A percentile compares a stretch with the other conserved stretches of the same genome.
These are phyloP conservation scores for Apeira syringaria DNA, from an alignment of 2,888 invertebrate genomes.

Conservation along the genomic window DNA sequence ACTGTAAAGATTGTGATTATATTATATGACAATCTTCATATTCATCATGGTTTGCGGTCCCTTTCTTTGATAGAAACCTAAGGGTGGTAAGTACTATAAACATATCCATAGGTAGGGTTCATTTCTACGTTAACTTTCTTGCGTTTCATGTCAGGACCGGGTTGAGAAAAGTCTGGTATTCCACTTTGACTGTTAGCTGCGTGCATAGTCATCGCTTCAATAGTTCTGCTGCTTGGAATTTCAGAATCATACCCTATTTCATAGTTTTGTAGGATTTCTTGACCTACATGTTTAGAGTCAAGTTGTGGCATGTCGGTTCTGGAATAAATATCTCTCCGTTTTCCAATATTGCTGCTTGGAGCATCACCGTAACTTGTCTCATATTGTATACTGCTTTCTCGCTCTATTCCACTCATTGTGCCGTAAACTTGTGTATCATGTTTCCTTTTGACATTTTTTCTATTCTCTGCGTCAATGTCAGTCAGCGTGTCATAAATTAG, in stretches of 20 bases:
- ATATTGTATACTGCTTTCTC: background rate
- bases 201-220: background rate
- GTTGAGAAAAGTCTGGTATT: background rate
- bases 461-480: background rate
- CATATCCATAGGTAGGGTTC: background rate
- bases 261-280: background rate
- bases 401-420: background rate
- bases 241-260: background rate
- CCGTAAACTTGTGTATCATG: background rate
- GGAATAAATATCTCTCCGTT: background rate
- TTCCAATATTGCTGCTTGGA: background rate
- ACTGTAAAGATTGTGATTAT: no score
- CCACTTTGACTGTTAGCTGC: no score
- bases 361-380: background rate
- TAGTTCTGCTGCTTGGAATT: background rate
- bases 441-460: no score
- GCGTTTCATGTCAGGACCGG: background rate
- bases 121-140: background rate
- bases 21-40: no score
- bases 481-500: background rate
- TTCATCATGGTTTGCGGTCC: no score
- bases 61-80: no score
- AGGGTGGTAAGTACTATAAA: background rate
- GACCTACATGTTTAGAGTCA: background rate
- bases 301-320: background rate